These are phyloP conservation scores for Anastrepha ludens DNA, from an alignment of 1,140 invertebrate genomes.

Conservation along the genomic window DNA sequence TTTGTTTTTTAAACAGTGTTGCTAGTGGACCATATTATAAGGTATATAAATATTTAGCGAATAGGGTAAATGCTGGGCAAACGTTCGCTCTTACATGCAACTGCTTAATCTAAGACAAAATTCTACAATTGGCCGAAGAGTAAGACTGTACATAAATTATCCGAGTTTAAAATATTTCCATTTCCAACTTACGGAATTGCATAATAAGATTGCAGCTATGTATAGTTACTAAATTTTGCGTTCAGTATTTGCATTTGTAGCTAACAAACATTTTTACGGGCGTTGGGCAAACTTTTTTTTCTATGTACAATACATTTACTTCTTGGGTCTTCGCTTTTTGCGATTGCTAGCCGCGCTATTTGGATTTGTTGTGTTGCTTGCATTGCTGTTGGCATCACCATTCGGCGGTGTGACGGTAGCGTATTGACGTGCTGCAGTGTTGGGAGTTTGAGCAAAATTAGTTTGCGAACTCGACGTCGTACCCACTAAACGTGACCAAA, in stretches of 20 bases:
- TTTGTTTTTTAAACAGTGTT: background rate
- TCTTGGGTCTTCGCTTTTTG: conserved; percentile 69
- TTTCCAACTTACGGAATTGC: background rate
- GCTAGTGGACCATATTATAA: conserved; percentile 10
- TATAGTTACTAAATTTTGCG: background rate
- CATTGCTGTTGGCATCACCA: conserved; percentile 48
- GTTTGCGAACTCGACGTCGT: background rate
- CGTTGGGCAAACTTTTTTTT: conserved; percentile 6
- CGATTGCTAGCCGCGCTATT: conserved; percentile 61
- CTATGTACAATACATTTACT: conserved; percentile 30
- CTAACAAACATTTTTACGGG: background rate
- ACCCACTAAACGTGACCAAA: conserved; percentile 27
- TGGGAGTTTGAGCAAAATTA: conserved; percentile 13
- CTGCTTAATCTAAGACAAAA: background rate
- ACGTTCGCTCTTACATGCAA: background rate
- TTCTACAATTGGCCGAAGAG: background rate
- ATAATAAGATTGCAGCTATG: background rate
- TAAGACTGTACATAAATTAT: background rate
- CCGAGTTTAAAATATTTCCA: background rate
- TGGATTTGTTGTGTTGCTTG: conserved; percentile 45
- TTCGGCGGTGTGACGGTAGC: background rate
- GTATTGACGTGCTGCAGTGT: background rate
- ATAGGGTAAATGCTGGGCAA: conserved; percentile 32
- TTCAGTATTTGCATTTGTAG: conserved; percentile 4
- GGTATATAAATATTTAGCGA: background rate